phyloP scores from a whole-genome alignment of 2,888 invertebrate genomes.

The Drosophila suboccidentalis region DNA sequence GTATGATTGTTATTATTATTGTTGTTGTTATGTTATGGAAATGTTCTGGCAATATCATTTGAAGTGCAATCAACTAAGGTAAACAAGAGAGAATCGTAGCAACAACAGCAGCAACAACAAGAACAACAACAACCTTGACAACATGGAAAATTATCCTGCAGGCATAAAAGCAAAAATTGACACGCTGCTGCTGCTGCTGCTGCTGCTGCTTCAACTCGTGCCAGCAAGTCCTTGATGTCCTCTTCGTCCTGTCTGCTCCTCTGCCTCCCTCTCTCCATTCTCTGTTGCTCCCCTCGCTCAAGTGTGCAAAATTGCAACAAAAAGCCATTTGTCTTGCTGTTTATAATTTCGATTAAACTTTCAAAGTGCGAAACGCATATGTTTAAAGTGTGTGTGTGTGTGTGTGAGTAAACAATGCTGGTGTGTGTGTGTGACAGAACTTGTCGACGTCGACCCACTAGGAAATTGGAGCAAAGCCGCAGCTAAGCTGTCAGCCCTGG shows the following conservation, averaged over 20 bases:
- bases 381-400: slow-evolving; percentile 42
- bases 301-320: slow-evolving; percentile 70
- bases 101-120: slow-evolving; percentile 7
- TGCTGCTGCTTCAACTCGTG: not conserved
- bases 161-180: slow-evolving; percentile 32
- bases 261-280: not conserved
- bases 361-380: slow-evolving; percentile 64
- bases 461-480: slow-evolving; percentile 78
- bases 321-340: slow-evolving; percentile 82
- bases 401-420: slow-evolving; percentile 2
- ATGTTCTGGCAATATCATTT: slow-evolving; percentile 9
- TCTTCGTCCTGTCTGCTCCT: not conserved
- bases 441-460: slow-evolving; percentile 69
- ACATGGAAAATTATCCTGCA: slow-evolving; percentile 26
- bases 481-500: slow-evolving; percentile 73
- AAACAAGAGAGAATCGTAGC: slow-evolving; percentile 17
- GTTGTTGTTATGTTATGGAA: slow-evolving; percentile 11
- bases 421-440: slow-evolving; percentile 49
- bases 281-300: slow-evolving; percentile 1
- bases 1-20: not conserved
- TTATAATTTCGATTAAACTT: slow-evolving; percentile 84
- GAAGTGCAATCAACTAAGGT: slow-evolving; percentile 26
- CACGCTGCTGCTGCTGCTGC: not conserved
- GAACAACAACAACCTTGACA: slow-evolving; percentile 2
- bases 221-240: slow-evolving; percentile 12